A percentile compares a stretch with the other conserved stretches of the same genome.
These are phyloP conservation scores for Salmo trutta DNA, from an alignment of 2,797 vertebrate species.

Conservation along the genomic window DNA sequence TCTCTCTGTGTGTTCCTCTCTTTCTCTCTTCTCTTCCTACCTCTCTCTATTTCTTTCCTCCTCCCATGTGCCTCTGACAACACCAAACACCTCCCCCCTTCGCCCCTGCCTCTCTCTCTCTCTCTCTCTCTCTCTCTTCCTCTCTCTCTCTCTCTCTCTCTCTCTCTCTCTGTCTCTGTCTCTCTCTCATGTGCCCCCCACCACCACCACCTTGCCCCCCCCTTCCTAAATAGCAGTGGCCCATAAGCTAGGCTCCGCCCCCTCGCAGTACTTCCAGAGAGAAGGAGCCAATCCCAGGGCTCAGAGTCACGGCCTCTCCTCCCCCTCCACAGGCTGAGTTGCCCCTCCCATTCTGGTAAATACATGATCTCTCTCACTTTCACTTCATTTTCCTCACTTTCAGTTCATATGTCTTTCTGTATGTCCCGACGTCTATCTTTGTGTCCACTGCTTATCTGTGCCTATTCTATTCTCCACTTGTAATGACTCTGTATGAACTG, in stretches of 20 bases:
- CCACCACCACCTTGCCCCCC: constrained; percentile 6
- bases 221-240: constrained; percentile 57
- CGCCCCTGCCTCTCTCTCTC: constrained; percentile 6
- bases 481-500: neutral
- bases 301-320: constrained; percentile 75
- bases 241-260: constrained; percentile 78
- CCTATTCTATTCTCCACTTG: neutral
- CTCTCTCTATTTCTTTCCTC: constrained; percentile 22
- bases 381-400: constrained; percentile 27
- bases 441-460: constrained; percentile 7
- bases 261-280: constrained; percentile 81
- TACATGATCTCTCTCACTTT: constrained; percentile 60
- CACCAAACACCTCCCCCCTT: constrained; percentile 14
- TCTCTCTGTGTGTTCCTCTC: constrained; percentile 30
- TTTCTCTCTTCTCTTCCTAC: constrained; percentile 25
- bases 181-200: constrained; percentile 18
- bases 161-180: constrained; percentile 17
- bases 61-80: constrained; percentile 22
- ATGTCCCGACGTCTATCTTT: constrained; percentile 20
- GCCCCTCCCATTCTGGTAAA: constrained; percentile 76
- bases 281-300: constrained; percentile 77
- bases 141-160: constrained; percentile 18
- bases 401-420: constrained; percentile 23
- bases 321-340: constrained; percentile 79
- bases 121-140: constrained; percentile 38